phyloP scores from a whole-genome alignment of 23 tunicate genomes.

The Styela clava region DNA sequence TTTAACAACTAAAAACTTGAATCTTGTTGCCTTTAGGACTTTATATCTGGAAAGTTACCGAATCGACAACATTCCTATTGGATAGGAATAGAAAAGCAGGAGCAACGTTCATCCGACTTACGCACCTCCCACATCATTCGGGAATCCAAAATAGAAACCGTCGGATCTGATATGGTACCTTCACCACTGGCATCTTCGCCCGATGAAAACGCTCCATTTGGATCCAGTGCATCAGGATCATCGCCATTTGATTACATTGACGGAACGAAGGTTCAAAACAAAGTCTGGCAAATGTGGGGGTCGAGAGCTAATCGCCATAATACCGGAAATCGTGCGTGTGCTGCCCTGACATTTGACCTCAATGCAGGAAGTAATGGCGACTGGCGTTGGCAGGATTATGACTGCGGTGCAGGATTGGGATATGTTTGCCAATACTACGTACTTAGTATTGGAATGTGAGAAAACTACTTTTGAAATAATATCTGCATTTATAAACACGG shows the following conservation, averaged over 20 bases:
- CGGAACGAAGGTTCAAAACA: conserved; percentile 68
- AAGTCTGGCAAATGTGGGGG: conserved; percentile 75
- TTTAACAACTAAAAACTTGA: too few species aligned
- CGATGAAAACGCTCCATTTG: neutral
- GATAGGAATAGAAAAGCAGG: conserved; percentile 66
- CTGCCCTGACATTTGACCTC: conserved; percentile 40
- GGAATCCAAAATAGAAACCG: neutral
- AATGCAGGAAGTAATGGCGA: conserved; percentile 11
- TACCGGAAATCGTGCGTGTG: conserved; percentile 30
- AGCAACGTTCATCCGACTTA: neutral
- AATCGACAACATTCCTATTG: conserved; percentile 41
- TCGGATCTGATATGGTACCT: neutral
- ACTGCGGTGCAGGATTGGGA: conserved; percentile 40
- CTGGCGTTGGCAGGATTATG: conserved; percentile 71
- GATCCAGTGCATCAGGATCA: conserved; percentile 30
- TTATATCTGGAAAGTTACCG: conserved; percentile 48
- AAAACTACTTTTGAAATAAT: too few species aligned
- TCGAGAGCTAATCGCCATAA: conserved; percentile 16
- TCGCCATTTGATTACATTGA: conserved; percentile 53
- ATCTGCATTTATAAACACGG: too few species aligned
- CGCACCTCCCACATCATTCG: neutral
- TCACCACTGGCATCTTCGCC: neutral
- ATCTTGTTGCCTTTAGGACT: too few species aligned
- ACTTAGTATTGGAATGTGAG: neutral
- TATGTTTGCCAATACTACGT: conserved; percentile 72